phyloP scores from a whole-genome alignment of 64 coral and sea anemone species.

The Catalaphyllia jardinei region DNA sequence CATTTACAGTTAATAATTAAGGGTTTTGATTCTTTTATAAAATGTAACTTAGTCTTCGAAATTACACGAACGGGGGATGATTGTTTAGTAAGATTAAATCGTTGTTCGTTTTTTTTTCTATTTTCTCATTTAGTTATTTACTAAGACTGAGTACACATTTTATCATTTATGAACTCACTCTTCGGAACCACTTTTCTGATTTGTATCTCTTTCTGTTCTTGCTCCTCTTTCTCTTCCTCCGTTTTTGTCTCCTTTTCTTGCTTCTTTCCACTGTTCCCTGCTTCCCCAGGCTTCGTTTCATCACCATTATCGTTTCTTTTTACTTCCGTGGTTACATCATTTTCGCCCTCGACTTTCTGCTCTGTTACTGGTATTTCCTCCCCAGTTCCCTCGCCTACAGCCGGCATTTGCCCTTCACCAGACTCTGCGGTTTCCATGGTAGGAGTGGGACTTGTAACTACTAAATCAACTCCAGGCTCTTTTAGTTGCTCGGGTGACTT shows the following conservation, averaged over 20 bases:
- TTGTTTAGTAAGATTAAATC: no score
- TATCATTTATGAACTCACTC: not conserved
- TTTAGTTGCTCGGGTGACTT: conserved; percentile 13
- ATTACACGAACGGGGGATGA: no score
- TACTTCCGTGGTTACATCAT: not conserved
- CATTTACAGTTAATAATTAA: no score
- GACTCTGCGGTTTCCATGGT: not conserved
- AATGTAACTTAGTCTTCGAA: no score
- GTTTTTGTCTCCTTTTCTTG: not conserved
- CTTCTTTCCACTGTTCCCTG: not conserved
- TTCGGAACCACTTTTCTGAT: conserved; percentile 37
- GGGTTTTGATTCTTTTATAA: no score
- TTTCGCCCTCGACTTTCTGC: not conserved
- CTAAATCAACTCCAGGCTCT: not conserved
- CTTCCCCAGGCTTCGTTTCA: not conserved
- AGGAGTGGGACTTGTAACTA: not conserved
- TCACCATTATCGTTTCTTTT: not conserved
- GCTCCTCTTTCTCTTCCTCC: conserved; percentile 10
- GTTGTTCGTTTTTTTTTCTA: no score
- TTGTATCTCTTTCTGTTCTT: not conserved
- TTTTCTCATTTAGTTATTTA: no score
- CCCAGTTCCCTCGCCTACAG: not conserved
- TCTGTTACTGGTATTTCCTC: not conserved
- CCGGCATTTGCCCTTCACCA: not conserved
- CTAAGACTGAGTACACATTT: not conserved